Conservation (phyloP, 92 coral and sea anemone species). For the Epizoanthus illoricatus region DNA sequence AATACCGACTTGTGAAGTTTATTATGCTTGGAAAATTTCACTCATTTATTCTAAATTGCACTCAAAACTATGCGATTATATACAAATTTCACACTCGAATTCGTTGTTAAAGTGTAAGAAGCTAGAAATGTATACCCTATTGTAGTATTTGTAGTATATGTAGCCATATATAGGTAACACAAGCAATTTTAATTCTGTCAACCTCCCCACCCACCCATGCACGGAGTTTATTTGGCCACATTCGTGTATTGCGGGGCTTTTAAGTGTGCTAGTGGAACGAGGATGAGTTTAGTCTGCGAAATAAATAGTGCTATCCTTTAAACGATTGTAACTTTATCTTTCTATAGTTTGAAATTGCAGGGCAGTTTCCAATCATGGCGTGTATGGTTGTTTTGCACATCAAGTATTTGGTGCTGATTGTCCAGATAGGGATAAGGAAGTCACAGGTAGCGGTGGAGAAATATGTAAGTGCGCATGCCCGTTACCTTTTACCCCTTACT, state of each 20-base stretch:
- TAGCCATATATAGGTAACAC: too few species aligned
- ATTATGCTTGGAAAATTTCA: too few species aligned
- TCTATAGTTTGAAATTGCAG: neutral
- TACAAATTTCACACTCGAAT: too few species aligned
- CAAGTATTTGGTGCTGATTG: conserved; percentile 25
- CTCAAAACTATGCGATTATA: too few species aligned
- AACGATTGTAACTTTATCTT: neutral
- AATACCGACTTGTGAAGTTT: too few species aligned
- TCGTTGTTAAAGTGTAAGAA: too few species aligned
- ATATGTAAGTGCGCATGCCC: conserved; percentile 8
- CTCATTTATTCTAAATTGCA: too few species aligned
- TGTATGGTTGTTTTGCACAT: conserved; percentile 7
- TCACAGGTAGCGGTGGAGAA: conserved; percentile 8
- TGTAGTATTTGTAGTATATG: too few species aligned
- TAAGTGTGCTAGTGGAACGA: too few species aligned
- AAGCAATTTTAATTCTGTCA: too few species aligned
- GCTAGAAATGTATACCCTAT: too few species aligned
- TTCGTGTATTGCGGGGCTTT: neutral
- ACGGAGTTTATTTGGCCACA: neutral
- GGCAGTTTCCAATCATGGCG: neutral
- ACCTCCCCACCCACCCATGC: neutral
- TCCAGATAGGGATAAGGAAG: conserved; percentile 11
- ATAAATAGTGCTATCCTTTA: neutral
- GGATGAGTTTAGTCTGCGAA: neutral
- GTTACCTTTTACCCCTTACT: too few species aligned